Base-by-base conservation (phyloP, 2,113 vertebrate genomes). In the Haemorhous mexicanus region DNA sequence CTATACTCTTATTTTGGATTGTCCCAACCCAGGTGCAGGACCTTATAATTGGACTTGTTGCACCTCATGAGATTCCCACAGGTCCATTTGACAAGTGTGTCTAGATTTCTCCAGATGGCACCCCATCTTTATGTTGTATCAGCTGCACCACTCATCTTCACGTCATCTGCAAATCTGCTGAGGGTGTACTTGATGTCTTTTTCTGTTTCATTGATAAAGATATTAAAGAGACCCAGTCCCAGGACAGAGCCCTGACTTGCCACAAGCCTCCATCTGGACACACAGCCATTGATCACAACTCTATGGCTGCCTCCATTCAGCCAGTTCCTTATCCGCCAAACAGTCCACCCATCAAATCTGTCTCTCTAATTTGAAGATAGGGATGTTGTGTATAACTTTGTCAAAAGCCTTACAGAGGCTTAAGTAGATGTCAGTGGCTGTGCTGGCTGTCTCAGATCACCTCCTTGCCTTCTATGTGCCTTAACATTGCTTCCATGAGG, bases 101-200 rank as follows among this genome's bases (percentile, higher is more conserved):
- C 32, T 21, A 32, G 20, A 16, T 50, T 21, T 47, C 20, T 59
- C 20, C 52, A 41, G 16, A 32, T 58, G 62, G 16, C 13, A 58
- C n/a, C 72, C 21, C 7, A 30, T 32, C 21, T 18, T 41, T 49
- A 16, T 30, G 12, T 41, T 35, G 16, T 35, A 17, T 68, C 14
- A 67, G 9, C 17, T 27, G 3, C 17, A 59, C 16, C 17, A 43
- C 7, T 59, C 7, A n/a, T 15, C 41, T n/a, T 84, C 3, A 0
- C 47, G 12, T 41, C n/a, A 24, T 62, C 27, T 69, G 22, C 32
- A 61, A 33, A 53, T 46, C 33, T 87, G 32, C 27, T 68, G 55
- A 37, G 9, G 4, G 12, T 61, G 10, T 26, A 28, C 15, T 53
- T 0, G 0, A 33, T 53, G 33, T 16, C 33, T 87, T 61, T 1